phyloP scores from a whole-genome alignment of 2,113 vertebrate species.

The Cnemophilus loriae region DNA sequence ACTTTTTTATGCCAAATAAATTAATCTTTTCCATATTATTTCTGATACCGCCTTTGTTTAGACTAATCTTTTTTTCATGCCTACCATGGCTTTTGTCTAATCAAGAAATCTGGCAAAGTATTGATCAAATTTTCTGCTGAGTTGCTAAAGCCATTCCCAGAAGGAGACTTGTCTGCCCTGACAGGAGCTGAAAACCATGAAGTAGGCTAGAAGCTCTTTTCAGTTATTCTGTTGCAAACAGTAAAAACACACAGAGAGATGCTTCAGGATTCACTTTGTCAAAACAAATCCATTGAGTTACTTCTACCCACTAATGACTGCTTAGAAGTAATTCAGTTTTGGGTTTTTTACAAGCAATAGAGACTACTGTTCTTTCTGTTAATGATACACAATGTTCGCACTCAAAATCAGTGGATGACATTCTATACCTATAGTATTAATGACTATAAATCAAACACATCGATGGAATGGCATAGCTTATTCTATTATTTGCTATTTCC shows the following conservation, averaged over 20 bases:
- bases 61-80: neutral
- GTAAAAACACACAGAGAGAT: neutral
- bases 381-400: neutral
- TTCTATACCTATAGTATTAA: neutral
- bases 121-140: neutral
- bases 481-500: neutral
- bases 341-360: neutral
- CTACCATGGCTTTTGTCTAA: neutral
- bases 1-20: neutral
- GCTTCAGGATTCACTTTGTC: neutral
- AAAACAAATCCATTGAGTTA: neutral
- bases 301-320: neutral
- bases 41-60: neutral
- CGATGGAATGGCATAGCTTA: fast-evolving
- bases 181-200: neutral
- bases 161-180: neutral
- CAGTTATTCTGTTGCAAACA: neutral
- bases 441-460: neutral
- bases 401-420: neutral
- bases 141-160: neutral
- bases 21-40: neutral
- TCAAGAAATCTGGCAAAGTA: neutral
- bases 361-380: neutral
- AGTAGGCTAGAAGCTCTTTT: neutral
- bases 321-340: neutral